Evolutionary conservation across 2,113 vertebrate species (phyloP).

Genomic region (Cyanocitta stelleri): DNA sequence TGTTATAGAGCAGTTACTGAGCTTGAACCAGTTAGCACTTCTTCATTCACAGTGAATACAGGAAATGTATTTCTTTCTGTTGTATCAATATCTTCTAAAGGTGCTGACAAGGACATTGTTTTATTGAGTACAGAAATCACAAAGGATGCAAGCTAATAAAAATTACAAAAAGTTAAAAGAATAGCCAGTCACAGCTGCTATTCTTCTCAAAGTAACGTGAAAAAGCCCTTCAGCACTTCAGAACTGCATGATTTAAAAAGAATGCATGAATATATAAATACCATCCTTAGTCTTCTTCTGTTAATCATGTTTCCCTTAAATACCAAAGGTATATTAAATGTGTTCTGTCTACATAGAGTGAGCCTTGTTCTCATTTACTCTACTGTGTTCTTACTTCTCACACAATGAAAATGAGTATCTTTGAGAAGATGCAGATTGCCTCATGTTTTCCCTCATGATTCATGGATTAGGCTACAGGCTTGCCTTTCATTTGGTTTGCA

Average conservation of each 20-base stretch:
- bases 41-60: background rate
- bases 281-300: background rate
- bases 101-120: background rate
- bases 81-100: slow-evolving; percentile 3
- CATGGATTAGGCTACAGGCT: background rate
- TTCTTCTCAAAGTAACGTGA: background rate
- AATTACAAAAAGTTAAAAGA: slow-evolving; percentile 2
- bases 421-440: background rate
- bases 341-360: background rate
- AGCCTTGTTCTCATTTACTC: background rate
- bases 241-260: background rate
- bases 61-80: background rate
- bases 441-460: background rate
- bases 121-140: background rate
- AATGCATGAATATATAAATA: background rate
- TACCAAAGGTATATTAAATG: background rate
- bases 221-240: background rate
- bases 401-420: background rate
- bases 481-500: background rate
- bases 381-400: background rate
- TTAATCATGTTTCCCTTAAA: background rate
- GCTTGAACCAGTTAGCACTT: background rate
- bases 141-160: slow-evolving; percentile 13
- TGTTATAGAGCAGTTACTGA: background rate
- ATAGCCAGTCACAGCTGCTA: background rate